These are phyloP conservation scores for Caenorhabditis latens DNA, from an alignment of 1,140 invertebrate species.

Conservation along the genomic window DNA sequence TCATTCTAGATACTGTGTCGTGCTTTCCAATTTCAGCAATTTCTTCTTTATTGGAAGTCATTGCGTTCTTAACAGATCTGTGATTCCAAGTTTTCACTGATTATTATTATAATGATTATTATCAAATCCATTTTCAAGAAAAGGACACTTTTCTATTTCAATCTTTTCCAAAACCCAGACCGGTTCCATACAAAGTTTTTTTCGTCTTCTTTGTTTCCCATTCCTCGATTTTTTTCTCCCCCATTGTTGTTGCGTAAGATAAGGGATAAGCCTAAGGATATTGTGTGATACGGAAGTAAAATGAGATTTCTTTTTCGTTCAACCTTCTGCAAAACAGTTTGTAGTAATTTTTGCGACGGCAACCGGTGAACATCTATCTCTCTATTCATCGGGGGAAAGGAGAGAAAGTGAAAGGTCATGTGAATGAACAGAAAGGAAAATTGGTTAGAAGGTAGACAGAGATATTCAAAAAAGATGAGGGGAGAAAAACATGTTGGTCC, in stretches of 20 bases:
- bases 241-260: constrained; percentile 6
- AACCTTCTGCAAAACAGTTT: background rate
- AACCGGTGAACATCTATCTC: background rate
- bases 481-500: constrained; percentile 27
- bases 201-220: background rate
- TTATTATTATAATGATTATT: too few relatives aligned
- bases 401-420: constrained; percentile 47
- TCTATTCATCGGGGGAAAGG: background rate
- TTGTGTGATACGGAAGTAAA: constrained; percentile 52
- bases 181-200: background rate
- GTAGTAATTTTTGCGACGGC: background rate
- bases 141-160: background rate
- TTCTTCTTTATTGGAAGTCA: too few relatives aligned
- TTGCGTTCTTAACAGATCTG: too few relatives aligned
- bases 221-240: background rate
- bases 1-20: too few relatives aligned
- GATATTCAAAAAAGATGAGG: background rate
- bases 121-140: background rate
- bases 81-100: too few relatives aligned
- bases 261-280: background rate
- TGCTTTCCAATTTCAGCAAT: too few relatives aligned
- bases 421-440: background rate
- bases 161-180: background rate
- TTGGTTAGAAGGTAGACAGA: background rate
- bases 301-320: background rate